Evolutionary conservation across 2,797 vertebrate genomes (phyloP).

Genomic region (Spinibarbus caldwelli): DNA sequence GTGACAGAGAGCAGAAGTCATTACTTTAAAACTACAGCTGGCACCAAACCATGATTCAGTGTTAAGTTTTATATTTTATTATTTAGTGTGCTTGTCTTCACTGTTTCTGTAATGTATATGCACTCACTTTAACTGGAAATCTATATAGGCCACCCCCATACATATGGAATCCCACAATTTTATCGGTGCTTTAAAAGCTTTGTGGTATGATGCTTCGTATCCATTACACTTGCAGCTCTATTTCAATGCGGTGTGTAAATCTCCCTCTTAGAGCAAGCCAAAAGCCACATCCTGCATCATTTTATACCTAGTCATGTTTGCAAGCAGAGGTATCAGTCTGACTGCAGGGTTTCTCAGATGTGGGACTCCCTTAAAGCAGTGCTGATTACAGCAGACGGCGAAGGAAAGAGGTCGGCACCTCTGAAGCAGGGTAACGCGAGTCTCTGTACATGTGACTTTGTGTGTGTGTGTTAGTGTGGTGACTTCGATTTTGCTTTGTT

Average conservation of each 20-base stretch:
- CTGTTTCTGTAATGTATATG: constrained; percentile 11
- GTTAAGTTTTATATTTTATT: neutral
- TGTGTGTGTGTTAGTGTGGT: constrained; percentile 9
- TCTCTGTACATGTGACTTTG: neutral
- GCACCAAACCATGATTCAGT: neutral
- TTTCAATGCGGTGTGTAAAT: constrained; percentile 10
- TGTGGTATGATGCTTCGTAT: constrained; percentile 32
- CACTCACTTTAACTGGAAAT: constrained; percentile 23
- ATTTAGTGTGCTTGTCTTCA: neutral
- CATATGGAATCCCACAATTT: constrained; percentile 35
- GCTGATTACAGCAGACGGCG: constrained; percentile 3
- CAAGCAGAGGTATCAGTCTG: constrained; percentile 13
- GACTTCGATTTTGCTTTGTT: constrained; percentile 48
- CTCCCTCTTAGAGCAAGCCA: constrained; percentile 23
- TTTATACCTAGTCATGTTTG: constrained; percentile 53
- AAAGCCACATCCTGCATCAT: constrained; percentile 40
- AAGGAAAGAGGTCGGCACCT: neutral
- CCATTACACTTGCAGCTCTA: constrained; percentile 19
- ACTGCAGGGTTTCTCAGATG: constrained; percentile 48
- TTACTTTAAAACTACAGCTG: neutral
- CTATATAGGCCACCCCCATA: neutral
- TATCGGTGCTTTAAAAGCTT: neutral
- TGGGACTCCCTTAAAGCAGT: constrained; percentile 44
- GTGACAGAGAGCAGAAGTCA: neutral
- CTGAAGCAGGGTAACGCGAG: neutral